Conservation (phyloP, 2,113 vertebrate genomes). For the Lucifuga dentata region DNA sequence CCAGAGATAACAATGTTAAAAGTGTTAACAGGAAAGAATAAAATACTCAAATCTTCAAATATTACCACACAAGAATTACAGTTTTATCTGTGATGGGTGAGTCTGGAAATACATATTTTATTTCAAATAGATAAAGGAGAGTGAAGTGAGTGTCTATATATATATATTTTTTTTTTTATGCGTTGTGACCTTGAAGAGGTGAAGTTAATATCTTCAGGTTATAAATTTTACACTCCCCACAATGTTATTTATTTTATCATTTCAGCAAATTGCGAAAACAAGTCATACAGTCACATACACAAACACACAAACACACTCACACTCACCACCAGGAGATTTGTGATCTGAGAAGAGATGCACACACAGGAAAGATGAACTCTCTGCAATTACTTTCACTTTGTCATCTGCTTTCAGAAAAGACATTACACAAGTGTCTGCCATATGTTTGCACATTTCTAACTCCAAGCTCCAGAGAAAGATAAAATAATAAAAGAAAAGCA, state of each 20-base stretch:
- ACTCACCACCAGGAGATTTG: background rate
- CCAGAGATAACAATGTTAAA: too few species aligned
- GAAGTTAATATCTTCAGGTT: constrained; percentile 13
- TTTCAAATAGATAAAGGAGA: background rate
- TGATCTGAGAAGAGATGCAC: constrained; percentile 9
- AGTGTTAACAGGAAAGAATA: too few species aligned
- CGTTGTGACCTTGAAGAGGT: constrained; percentile 18
- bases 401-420: constrained; percentile 22
- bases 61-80: background rate
- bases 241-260: constrained; percentile 4
- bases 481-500: background rate
- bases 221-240: background rate
- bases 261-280: constrained; percentile 8
- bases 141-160: background rate
- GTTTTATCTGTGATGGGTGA: background rate
- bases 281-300: background rate
- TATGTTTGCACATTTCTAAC: constrained; percentile 9
- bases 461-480: background rate
- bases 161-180: background rate
- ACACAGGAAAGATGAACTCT: constrained; percentile 19
- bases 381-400: constrained; percentile 33
- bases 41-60: too few species aligned
- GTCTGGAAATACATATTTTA: constrained; percentile 4
- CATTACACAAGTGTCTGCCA: constrained; percentile 13
- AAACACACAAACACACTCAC: background rate